Evolutionary conservation across 2,113 vertebrate species (phyloP).

Genomic region (Paedocypris sp.): DNA sequence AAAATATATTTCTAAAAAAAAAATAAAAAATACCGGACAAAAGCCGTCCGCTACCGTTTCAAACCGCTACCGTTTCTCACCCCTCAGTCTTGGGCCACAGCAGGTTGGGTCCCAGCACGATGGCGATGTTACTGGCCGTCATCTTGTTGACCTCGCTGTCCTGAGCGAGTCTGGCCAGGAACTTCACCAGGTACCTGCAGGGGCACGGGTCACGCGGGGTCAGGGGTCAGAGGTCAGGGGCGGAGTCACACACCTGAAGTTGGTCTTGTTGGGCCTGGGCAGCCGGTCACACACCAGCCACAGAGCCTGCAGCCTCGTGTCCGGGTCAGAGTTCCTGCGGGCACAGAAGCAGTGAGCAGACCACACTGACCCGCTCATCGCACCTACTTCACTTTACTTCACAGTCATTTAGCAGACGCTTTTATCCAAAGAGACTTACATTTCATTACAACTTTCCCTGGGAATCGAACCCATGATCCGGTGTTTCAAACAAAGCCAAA

Average conservation of each 20-base stretch:
- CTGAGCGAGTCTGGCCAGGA: slow-evolving; percentile 85
- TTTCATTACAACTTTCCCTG: too few relatives aligned
- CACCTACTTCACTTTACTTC: too few relatives aligned
- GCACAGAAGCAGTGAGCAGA: too few relatives aligned
- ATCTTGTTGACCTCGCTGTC: slow-evolving; percentile 93
- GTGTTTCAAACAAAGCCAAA: too few relatives aligned
- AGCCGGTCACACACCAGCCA: slow-evolving; percentile 86
- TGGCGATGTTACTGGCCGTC: slow-evolving; percentile 91
- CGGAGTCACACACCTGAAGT: slow-evolving; percentile 71
- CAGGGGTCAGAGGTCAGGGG: neutral
- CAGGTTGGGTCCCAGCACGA: slow-evolving; percentile 91
- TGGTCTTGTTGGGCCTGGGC: slow-evolving; percentile 80
- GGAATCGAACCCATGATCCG: too few relatives aligned
- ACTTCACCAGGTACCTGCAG: slow-evolving; percentile 92
- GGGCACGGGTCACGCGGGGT: neutral
- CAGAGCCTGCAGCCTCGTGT: slow-evolving; percentile 88
- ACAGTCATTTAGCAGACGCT: too few relatives aligned
- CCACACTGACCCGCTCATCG: too few relatives aligned
- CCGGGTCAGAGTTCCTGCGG: slow-evolving; percentile 78
- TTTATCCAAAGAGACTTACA: too few relatives aligned
- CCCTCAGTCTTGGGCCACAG: slow-evolving; percentile 91
- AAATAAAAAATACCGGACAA: too few relatives aligned
- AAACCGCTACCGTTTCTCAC: too few relatives aligned
- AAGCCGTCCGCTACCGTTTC: too few relatives aligned
- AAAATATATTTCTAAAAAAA: too few relatives aligned